phyloP scores from a whole-genome alignment of 2,113 vertebrate species.

The Platysternon megacephalum region DNA sequence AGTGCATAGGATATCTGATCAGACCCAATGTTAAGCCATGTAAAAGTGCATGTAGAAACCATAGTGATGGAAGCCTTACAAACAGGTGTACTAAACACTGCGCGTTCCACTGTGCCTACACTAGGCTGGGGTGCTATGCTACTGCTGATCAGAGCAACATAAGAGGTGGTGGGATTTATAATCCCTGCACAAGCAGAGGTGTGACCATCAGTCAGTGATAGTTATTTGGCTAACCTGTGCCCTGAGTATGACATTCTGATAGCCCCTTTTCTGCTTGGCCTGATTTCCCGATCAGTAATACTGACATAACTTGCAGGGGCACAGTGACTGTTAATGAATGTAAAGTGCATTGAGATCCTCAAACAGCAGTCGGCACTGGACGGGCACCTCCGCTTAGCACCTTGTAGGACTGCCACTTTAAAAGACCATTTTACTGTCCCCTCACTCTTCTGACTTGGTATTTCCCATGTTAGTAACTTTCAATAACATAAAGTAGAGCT shows the following conservation, averaged over 20 bases:
- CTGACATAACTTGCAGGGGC: background rate
- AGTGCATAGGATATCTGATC: background rate
- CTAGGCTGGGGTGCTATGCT: background rate
- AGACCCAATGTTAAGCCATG: background rate
- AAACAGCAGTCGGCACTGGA: background rate
- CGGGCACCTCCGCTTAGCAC: background rate
- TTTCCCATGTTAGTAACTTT: background rate
- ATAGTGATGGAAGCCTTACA: accelerated
- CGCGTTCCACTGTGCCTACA: accelerated
- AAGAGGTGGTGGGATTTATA: background rate
- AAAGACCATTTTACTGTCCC: background rate
- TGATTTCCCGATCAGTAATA: background rate
- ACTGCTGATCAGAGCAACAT: background rate
- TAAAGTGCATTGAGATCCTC: background rate
- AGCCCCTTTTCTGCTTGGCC: background rate
- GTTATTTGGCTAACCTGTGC: background rate
- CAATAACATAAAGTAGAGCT: background rate
- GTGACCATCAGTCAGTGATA: background rate
- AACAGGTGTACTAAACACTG: too few species aligned
- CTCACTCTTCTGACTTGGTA: accelerated
- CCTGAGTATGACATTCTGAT: background rate
- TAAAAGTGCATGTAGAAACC: background rate
- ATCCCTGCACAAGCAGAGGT: background rate
- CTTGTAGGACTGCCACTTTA: background rate
- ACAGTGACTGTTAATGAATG: background rate